Percentiles rank a stretch among this genome's conserved stretches.
These are phyloP conservation scores for Papilio xuthus DNA, from an alignment of 1,140 invertebrate genomes.

Conservation along the genomic window DNA sequence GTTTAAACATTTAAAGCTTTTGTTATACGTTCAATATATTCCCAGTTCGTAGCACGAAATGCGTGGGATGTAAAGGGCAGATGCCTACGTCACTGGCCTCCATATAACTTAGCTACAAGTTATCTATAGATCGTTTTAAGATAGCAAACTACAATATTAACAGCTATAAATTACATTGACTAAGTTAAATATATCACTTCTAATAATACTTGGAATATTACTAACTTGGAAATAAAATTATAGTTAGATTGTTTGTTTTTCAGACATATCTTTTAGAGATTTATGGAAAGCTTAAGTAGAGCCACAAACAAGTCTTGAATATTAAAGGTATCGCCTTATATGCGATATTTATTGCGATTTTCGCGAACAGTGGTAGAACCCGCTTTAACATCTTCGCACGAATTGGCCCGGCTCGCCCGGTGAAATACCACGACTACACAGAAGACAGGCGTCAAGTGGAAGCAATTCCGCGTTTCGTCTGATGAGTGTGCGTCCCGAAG, in stretches of 20 bases:
- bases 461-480: too few relatives aligned
- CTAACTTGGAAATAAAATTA: constrained; percentile 18
- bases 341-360: too few relatives aligned
- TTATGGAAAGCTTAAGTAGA: too few relatives aligned
- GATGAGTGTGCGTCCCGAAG: too few relatives aligned
- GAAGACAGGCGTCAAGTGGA: too few relatives aligned
- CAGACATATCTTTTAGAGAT: neutral
- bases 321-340: too few relatives aligned
- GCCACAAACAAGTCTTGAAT: too few relatives aligned
- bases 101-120: constrained; percentile 44
- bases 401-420: too few relatives aligned
- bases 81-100: constrained; percentile 66
- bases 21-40: constrained; percentile 17
- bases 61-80: constrained; percentile 73
- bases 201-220: constrained; percentile 37
- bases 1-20: constrained; percentile 40
- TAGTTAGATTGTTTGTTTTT: neutral
- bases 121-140: constrained; percentile 41
- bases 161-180: constrained; percentile 27
- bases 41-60: constrained; percentile 46
- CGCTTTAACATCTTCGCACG: too few relatives aligned
- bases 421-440: too few relatives aligned
- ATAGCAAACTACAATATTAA: constrained; percentile 36
- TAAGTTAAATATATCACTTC: neutral
- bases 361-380: too few relatives aligned